Evolutionary conservation across 37 sponge, comb jelly and placozoan genomes (phyloP).

Genomic region (Diacarnus erythraeanus): DNA sequence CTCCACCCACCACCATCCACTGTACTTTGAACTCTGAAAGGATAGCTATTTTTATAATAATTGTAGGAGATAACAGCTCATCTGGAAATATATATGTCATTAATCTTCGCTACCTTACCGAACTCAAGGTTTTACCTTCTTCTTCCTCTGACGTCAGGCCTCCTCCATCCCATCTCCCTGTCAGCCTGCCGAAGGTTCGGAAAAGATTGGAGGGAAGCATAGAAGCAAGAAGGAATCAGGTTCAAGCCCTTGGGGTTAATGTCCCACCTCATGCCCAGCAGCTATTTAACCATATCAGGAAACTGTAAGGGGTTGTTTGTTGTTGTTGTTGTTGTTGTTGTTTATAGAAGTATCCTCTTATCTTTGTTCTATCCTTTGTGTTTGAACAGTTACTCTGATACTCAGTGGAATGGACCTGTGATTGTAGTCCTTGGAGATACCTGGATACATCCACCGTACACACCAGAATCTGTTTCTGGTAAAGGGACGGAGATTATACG

Average conservation of each 20-base stretch:
- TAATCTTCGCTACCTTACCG: slow-evolving; percentile 37
- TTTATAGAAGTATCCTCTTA: no score
- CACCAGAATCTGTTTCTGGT: slow-evolving; percentile 22
- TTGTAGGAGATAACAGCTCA: not conserved
- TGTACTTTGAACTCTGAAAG: no score
- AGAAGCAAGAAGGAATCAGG: slow-evolving; percentile 20
- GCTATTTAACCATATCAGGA: slow-evolving; percentile 47
- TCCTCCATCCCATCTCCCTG: not conserved
- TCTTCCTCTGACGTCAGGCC: not conserved
- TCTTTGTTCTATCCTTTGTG: no score
- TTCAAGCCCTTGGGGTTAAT: slow-evolving; percentile 26
- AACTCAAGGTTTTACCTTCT: slow-evolving; percentile 9
- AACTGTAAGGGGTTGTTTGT: slow-evolving; percentile 37
- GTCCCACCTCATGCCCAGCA: slow-evolving; percentile 50
- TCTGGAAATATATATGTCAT: slow-evolving; percentile 32
- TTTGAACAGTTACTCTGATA: slow-evolving; percentile 42
- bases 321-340: no score
- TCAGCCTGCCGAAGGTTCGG: slow-evolving; percentile 32
- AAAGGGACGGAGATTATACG: not conserved
- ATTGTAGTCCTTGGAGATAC: slow-evolving; percentile 58
- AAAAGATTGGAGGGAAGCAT: slow-evolving; percentile 25
- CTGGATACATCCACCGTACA: slow-evolving; percentile 57
- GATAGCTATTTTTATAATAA: no score
- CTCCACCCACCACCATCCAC: no score
- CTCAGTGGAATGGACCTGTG: slow-evolving; percentile 28